Percentiles rank a stretch among this genome's conserved stretches.
These are phyloP conservation scores for Spermophilus dauricus DNA, from an alignment of 2,113 vertebrate species.

Conservation along the genomic window DNA sequence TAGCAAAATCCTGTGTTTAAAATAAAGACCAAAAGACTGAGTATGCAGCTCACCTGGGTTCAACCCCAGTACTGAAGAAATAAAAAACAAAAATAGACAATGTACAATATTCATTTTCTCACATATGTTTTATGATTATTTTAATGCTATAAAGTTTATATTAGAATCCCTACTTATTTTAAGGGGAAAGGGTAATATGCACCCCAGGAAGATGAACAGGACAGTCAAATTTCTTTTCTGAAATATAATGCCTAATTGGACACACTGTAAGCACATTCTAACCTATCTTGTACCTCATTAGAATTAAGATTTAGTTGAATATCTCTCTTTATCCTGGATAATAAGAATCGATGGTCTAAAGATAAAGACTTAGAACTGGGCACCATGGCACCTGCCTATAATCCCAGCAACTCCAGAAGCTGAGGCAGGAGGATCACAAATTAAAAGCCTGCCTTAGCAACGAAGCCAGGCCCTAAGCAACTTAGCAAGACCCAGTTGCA, in stretches of 20 bases:
- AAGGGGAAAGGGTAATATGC: background rate
- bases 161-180: background rate
- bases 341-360: background rate
- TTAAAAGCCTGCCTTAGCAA: too few relatives aligned
- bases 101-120: background rate
- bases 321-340: background rate
- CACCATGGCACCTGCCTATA: too few relatives aligned
- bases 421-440: too few relatives aligned
- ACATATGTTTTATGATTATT: constrained; percentile 29
- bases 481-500: too few relatives aligned
- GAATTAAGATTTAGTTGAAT: constrained; percentile 27
- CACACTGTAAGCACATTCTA: background rate
- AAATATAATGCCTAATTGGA: background rate
- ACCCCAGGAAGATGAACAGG: background rate
- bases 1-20: too few relatives aligned
- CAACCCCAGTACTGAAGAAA: too few relatives aligned
- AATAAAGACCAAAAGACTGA: too few relatives aligned
- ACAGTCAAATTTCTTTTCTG: background rate
- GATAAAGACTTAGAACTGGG: background rate
- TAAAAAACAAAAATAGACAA: background rate
- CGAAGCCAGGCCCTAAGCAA: too few relatives aligned
- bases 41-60: too few relatives aligned
- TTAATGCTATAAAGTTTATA: background rate
- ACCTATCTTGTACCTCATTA: background rate
- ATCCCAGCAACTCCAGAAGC: too few relatives aligned